phyloP scores from a whole-genome alignment of 2,113 vertebrate genomes.

The Thymallus thymallus region DNA sequence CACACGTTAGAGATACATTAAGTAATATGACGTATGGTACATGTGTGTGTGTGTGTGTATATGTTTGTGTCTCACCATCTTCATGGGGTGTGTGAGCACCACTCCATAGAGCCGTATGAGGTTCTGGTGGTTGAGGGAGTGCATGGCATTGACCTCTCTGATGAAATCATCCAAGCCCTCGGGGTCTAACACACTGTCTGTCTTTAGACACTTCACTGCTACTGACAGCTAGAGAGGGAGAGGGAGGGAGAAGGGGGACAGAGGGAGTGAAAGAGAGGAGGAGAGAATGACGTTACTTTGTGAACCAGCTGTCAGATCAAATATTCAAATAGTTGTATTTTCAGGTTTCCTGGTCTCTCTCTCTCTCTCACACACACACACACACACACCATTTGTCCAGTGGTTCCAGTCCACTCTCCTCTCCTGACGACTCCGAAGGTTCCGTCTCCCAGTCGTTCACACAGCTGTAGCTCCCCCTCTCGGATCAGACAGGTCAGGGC shows the following conservation, averaged over 20 bases:
- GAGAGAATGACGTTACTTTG: not conserved
- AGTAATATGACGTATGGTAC: not conserved
- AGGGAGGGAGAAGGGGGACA: not conserved
- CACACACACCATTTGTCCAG: constrained; percentile 82
- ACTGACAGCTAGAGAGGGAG: constrained; percentile 79
- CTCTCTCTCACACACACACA: too few species aligned
- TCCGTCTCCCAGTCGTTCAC: constrained; percentile 92
- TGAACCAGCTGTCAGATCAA: not conserved
- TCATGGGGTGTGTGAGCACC: constrained; percentile 97
- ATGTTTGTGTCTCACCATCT: constrained; percentile 87
- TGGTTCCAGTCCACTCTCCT: constrained; percentile 90
- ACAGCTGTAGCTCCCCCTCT: constrained; percentile 87
- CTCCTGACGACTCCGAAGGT: constrained; percentile 92
- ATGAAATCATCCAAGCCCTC: constrained; percentile 96
- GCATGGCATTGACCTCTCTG: constrained; percentile 97
- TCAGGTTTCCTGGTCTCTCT: not conserved
- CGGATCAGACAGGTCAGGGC: constrained; percentile 92
- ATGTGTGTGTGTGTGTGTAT: not conserved
- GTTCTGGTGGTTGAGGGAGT: constrained; percentile 93
- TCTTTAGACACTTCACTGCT: constrained; percentile 97
- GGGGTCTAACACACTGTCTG: constrained; percentile 81
- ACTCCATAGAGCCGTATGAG: constrained; percentile 93
- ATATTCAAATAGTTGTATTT: not conserved
- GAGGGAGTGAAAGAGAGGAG: not conserved
- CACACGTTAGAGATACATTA: not conserved